Base-by-base conservation (phyloP, 2,797 vertebrate genomes). In the Chelon auratus region DNA sequence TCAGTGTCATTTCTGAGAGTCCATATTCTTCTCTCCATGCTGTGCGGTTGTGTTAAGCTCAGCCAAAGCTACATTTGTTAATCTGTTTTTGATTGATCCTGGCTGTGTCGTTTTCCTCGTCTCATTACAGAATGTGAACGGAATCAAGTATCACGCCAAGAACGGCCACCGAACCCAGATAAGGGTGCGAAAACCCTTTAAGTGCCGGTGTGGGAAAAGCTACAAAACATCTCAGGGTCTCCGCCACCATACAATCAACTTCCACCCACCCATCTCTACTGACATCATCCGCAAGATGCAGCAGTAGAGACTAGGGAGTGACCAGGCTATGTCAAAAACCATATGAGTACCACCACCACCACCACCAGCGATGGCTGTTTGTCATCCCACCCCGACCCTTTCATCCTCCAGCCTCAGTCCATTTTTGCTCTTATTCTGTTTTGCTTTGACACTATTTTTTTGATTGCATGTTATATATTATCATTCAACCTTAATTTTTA, bases 171-270 rank as follows among this genome's bases (percentile, higher is more conserved):
- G 98, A 89, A 98, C 97, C 13, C 97, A 99, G 93, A 97, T 99
- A 87, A 96, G 97, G 15, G 97, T 99, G 81, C 96, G 97, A 87
- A 99, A 99, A 91, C 96, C 97, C 68, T 99, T 98, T 91, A 99
- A 99, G 90, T 99, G 98, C 90, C 97, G 97, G 71, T 99, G 98
- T 75, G 97, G 98, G 74, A 99, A 99, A 95, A 99, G 97, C 95
- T 99, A 99, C 95, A 99, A 99, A 95, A 98, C 96, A 81, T 96
- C 98, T 94, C 98, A 99, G 96, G 97, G 98, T 89, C 97, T 99
- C 90, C 95, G 97, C 84, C 97, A 99, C 93, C 98, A 99, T 94
- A 99, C 97, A 94, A 97, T 99, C 95, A 99, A 97, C 90, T 98
- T 99, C 93, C 98, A 99, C 68, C 96, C 97, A 33, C 97, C 97